phyloP scores from a whole-genome alignment of 2,797 vertebrate species.

The Mus minutoides region DNA sequence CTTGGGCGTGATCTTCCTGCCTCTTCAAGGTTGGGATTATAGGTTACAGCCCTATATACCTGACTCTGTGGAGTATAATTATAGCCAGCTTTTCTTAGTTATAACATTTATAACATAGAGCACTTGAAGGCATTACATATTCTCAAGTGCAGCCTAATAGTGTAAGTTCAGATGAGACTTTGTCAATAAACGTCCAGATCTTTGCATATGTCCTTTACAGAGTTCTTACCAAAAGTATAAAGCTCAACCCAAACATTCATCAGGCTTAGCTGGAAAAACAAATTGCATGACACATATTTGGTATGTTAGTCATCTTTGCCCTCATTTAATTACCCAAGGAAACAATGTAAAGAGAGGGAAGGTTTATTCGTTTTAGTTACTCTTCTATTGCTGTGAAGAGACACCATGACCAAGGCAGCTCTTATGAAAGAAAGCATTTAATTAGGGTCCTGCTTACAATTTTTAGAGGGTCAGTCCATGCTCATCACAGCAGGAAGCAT shows the following conservation, averaged over 20 bases:
- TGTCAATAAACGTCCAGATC: background rate
- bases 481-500: background rate
- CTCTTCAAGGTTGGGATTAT: background rate
- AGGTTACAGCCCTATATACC: background rate
- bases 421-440: background rate
- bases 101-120: background rate
- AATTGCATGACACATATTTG: background rate
- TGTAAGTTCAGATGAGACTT: background rate
- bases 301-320: background rate
- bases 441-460: background rate
- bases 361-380: background rate
- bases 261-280: background rate
- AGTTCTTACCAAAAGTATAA: background rate
- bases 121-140: background rate
- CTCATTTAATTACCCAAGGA: background rate
- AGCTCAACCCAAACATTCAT: background rate
- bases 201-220: constrained; percentile 51
- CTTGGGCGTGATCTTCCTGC: background rate
- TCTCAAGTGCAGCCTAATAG: background rate
- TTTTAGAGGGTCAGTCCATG: background rate
- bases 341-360: background rate
- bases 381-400: background rate
- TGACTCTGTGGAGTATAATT: background rate
- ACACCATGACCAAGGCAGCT: background rate
- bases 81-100: background rate